Evolutionary conservation across 2,888 invertebrate species (phyloP).

Genomic region (Xestia ashworthii): DNA sequence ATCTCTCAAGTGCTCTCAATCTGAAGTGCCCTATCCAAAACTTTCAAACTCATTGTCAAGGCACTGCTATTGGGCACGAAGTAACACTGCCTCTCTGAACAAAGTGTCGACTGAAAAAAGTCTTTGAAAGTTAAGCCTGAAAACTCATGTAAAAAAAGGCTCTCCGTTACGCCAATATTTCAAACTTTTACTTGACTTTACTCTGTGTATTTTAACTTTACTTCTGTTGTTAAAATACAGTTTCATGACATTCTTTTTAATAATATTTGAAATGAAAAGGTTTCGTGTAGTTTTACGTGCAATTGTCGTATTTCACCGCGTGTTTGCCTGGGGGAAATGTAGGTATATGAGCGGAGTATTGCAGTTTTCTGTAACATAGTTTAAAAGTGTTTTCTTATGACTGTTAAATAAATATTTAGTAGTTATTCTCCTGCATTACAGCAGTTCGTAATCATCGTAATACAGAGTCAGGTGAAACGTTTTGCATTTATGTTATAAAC

Average conservation of each 20-base stretch:
- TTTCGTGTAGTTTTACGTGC: slow-evolving; percentile 32
- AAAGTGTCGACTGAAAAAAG: slow-evolving; percentile 74
- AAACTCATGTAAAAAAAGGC: slow-evolving; percentile 69
- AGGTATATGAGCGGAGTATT: neutral
- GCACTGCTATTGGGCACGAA: slow-evolving; percentile 69
- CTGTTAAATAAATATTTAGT: neutral
- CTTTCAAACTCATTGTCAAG: slow-evolving; percentile 34
- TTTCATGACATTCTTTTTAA: slow-evolving; percentile 15
- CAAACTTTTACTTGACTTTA: slow-evolving; percentile 53
- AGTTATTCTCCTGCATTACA: neutral
- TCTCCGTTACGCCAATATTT: slow-evolving; percentile 63
- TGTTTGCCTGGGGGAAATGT: slow-evolving; percentile 18
- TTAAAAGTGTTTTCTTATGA: neutral
- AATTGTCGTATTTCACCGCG: slow-evolving; percentile 30
- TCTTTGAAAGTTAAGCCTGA: slow-evolving; percentile 67
- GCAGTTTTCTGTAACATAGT: neutral
- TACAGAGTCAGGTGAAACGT: neutral
- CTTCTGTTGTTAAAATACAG: slow-evolving; percentile 10
- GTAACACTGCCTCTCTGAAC: slow-evolving; percentile 72
- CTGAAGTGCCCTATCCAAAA: slow-evolving; percentile 46
- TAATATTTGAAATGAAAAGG: slow-evolving; percentile 39
- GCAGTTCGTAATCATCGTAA: neutral
- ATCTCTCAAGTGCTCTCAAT: slow-evolving; percentile 17
- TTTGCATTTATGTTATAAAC: neutral
- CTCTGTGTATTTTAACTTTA: slow-evolving; percentile 15